Evolutionary conservation across 1,140 invertebrate genomes (phyloP), one percentile per base, ranked within the genome.

Genomic region (Brachionus sp.): DNA sequence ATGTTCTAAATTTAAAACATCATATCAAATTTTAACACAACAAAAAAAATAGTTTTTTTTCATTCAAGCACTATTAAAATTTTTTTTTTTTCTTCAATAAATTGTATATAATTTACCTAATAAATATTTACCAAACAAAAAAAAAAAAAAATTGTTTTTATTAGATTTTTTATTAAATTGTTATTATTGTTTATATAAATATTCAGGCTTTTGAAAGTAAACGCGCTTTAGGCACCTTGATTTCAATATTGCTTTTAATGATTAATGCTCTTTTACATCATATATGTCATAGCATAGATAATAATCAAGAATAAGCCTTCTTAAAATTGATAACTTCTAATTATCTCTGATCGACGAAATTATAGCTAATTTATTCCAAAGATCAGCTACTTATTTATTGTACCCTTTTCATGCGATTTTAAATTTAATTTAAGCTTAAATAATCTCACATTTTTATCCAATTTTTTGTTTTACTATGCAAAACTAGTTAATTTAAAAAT

Each of bases 81-180:
- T 5, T 50, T 50, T 50, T 50, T 50, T n/a, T 57, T 53, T 53
- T 53, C 5, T 53, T 13, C 12, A 19, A 19, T 57, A 19, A 57
- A 57, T 57, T 57, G 9, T 57, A 57, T 57, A 57, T 57, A 57
- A 57, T 57, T 57, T 57, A 57, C 50, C 50, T 57, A 57, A 57
- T 57, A 57, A 57, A 57, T 57, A 57, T 57, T 57, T 57, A 57
- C 16, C 50, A 57, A 25, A n/a, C 3, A 29, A 16, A 53, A 57
- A 57, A 57, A 57, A 57, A 57, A 57, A 57, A 57, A 57, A 57
- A 50, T 16, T 57, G 50, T 57, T 57, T 57, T 57, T 23, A 57
- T 57, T 57, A 57, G 16, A 19, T 23, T 57, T 57, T 57, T 57
- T 57, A 53, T 53, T 16, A 23, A 23, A 57, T 9, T 29, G 29